Conservation (phyloP, 1,140 invertebrate species). For the Phenacoccus solenopsis region DNA sequence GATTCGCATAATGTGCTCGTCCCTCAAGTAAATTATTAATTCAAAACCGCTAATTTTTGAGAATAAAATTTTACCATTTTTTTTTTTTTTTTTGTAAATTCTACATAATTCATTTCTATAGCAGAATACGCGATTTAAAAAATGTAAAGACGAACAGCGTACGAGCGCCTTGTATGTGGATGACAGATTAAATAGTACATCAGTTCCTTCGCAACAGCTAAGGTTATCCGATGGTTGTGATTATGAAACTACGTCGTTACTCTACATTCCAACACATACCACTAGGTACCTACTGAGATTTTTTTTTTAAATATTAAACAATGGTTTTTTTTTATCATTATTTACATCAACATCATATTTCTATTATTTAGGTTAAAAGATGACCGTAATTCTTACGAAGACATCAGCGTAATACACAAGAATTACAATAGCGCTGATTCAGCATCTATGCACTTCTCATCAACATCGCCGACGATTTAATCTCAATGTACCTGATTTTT, state of each 20-base stretch:
- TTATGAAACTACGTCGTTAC: neutral
- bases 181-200: neutral
- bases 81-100: neutral
- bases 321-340: neutral
- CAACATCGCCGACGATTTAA: neutral
- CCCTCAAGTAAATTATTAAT: neutral
- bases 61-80: too few relatives aligned
- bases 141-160: neutral
- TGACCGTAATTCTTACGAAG: neutral
- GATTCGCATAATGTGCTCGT: constrained; percentile 9
- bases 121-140: neutral
- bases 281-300: neutral
- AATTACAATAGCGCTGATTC: neutral
- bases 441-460: neutral
- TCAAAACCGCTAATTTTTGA: neutral
- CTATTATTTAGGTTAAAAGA: constrained; percentile 4
- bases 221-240: neutral
- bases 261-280: constrained; percentile 7
- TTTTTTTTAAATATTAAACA: neutral
- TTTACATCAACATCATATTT: neutral
- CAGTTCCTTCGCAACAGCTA: neutral
- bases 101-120: neutral
- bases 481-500: neutral
- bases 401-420: constrained; percentile 5
- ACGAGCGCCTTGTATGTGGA: neutral